Evolutionary conservation across 2,113 vertebrate genomes (phyloP).

Genomic region (Passerina amoena): DNA sequence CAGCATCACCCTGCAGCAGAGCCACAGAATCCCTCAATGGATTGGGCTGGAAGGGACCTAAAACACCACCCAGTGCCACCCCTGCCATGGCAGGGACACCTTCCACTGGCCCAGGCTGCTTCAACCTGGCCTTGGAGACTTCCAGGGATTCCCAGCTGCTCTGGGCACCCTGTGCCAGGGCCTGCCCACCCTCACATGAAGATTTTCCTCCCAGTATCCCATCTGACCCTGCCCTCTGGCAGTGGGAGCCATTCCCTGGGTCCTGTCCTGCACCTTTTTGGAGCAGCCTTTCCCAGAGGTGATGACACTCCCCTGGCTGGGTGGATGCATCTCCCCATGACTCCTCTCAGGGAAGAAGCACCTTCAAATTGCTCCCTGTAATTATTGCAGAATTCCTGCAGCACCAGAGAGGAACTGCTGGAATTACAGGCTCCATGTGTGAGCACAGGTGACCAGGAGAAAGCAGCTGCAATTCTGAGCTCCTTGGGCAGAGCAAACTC

Average conservation of each 20-base stretch:
- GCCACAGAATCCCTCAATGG: neutral
- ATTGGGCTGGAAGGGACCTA: neutral
- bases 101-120: neutral
- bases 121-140: neutral
- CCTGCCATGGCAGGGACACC: neutral
- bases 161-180: neutral
- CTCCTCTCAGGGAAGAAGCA: neutral
- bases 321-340: neutral
- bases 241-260: neutral
- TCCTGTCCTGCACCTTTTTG: neutral
- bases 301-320: neutral
- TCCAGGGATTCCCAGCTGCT: neutral
- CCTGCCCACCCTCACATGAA: fast-evolving
- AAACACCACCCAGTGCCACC: neutral
- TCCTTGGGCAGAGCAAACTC: neutral
- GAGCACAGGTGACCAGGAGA: neutral
- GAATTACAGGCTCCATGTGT: neutral
- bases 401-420: neutral
- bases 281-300: neutral
- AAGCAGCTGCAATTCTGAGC: slow-evolving; percentile 5
- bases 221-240: fast-evolving
- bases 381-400: neutral
- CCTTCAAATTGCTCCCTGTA: neutral
- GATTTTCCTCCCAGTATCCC: neutral
- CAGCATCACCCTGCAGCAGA: neutral